A percentile compares a stretch with the other conserved stretches of the same genome.
phyloP scores from a whole-genome alignment of 2,797 vertebrate genomes.

The Hybognathus amarus region DNA sequence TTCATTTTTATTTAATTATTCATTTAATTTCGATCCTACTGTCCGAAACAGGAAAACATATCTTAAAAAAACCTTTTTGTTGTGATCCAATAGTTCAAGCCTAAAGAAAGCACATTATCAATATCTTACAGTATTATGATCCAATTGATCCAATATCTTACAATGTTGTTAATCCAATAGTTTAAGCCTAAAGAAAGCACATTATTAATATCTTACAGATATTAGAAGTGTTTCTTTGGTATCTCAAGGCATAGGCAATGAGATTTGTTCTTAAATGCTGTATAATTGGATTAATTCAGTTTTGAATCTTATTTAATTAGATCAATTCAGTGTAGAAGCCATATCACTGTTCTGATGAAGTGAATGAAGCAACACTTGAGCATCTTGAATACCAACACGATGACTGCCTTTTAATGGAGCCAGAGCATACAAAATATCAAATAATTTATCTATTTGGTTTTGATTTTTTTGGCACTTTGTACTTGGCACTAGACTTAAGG shows the following conservation, averaged over 20 bases:
- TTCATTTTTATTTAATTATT: neutral
- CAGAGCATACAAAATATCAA: neutral
- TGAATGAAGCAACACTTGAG: neutral
- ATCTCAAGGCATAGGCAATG: neutral
- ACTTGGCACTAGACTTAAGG: neutral
- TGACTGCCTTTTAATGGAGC: conserved; percentile 12
- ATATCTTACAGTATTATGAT: too few relatives aligned
- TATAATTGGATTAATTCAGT: neutral
- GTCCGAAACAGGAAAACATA: neutral
- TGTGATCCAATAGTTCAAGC: too few relatives aligned
- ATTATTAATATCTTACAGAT: neutral
- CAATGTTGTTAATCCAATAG: too few relatives aligned
- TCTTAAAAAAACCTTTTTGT: neutral
- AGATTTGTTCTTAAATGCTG: neutral
- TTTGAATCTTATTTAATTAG: neutral
- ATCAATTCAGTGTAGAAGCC: conserved; percentile 2
- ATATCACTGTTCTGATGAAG: neutral
- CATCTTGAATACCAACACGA: neutral
- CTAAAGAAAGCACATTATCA: too few relatives aligned
- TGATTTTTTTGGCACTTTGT: neutral
- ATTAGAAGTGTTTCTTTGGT: neutral
- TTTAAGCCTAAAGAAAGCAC: neutral
- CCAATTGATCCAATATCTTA: too few relatives aligned
- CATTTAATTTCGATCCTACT: neutral
- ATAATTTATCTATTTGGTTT: neutral